Evolutionary conservation across 2,888 invertebrate genomes (phyloP).

Genomic region (Rambutsinella grinnellia): DNA sequence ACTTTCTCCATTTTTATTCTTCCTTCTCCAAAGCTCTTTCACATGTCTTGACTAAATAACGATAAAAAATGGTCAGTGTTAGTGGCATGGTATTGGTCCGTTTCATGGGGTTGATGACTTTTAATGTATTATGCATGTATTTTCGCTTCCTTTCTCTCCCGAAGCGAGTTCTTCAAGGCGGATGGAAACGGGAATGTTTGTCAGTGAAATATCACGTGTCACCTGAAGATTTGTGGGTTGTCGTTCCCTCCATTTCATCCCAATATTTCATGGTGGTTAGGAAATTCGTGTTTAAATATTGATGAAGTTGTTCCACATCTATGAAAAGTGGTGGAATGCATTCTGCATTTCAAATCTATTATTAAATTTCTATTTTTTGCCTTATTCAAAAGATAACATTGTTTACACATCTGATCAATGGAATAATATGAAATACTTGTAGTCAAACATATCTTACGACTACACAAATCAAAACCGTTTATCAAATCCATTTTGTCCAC

Average conservation of each 20-base stretch:
- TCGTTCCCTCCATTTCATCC: neutral
- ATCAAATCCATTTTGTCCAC: neutral
- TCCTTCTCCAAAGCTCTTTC: neutral
- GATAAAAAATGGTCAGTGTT: neutral
- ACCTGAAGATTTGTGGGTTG: constrained; percentile 17
- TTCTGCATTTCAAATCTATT: too few relatives aligned
- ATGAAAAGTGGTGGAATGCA: too few relatives aligned
- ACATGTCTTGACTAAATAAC: neutral
- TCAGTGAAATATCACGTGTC: constrained; percentile 5
- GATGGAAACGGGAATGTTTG: neutral
- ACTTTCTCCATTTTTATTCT: neutral
- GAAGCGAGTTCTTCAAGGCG: neutral
- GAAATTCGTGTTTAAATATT: neutral
- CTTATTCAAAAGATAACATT: too few relatives aligned
- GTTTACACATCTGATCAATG: too few relatives aligned
- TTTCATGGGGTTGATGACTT: neutral
- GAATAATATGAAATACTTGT: too few relatives aligned
- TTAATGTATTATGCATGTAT: neutral
- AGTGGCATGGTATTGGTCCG: neutral
- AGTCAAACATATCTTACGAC: too few relatives aligned
- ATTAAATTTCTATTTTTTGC: too few relatives aligned
- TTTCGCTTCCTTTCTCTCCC: constrained; percentile 1
- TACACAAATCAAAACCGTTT: too few relatives aligned
- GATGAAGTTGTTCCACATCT: constrained; percentile 6
- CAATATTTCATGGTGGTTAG: neutral